A percentile compares a stretch with the other conserved stretches of the same genome.
These are phyloP conservation scores for Piprites chloris DNA, from an alignment of 2,113 vertebrate genomes.

Conservation along the genomic window DNA sequence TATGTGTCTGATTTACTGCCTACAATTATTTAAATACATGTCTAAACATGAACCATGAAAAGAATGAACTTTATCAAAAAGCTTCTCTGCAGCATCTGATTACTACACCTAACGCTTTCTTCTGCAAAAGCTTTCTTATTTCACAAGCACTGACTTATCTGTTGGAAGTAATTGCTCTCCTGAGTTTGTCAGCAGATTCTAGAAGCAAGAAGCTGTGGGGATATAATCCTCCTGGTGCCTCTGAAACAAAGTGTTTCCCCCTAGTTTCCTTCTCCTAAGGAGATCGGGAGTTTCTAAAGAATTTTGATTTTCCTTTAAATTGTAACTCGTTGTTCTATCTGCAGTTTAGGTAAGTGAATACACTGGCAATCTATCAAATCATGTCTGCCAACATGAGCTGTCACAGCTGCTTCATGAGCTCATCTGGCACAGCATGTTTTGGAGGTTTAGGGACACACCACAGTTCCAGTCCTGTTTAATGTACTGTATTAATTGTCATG, in stretches of 20 bases:
- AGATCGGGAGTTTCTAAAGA: background rate
- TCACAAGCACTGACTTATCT: background rate
- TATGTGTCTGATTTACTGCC: background rate
- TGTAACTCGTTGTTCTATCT: background rate
- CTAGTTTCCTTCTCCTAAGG: background rate
- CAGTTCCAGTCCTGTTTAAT: background rate
- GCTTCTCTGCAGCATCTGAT: background rate
- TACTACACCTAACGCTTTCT: background rate
- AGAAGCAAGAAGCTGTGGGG: background rate
- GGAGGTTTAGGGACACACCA: background rate
- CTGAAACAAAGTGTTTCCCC: background rate
- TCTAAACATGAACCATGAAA: background rate
- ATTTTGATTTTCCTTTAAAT: background rate
- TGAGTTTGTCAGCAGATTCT: slow-evolving; percentile 22
- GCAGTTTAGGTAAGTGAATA: background rate
- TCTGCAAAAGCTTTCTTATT: slow-evolving; percentile 4
- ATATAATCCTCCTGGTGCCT: background rate
- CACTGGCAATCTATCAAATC: background rate
- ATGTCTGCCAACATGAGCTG: background rate
- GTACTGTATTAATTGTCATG: background rate
- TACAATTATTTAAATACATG: background rate
- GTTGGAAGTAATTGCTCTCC: slow-evolving; percentile 1
- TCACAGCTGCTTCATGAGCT: background rate
- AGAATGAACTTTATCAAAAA: background rate
- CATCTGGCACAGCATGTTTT: background rate